Percentiles rank a stretch among this genome's conserved stretches.
phyloP scores from a whole-genome alignment of 2,888 invertebrate species.

The Priocnemis perturbator region DNA sequence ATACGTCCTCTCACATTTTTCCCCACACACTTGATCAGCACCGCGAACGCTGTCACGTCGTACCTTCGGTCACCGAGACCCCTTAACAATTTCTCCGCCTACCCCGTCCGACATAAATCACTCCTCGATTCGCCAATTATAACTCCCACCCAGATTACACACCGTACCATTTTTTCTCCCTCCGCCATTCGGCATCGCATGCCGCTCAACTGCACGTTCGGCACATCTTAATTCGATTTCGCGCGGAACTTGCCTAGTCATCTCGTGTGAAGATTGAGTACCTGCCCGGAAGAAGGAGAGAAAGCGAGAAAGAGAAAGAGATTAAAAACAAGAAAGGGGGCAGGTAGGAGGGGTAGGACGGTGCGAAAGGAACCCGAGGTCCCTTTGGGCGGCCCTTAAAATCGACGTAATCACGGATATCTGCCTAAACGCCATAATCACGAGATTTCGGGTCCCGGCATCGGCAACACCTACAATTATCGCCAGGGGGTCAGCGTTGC shows the following conservation, averaged over 20 bases:
- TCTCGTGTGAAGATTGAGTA: background rate
- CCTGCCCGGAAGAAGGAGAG: background rate
- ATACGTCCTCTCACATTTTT: no score
- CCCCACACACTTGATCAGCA: no score
- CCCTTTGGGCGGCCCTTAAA: conserved; percentile 24
- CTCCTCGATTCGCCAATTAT: conserved; percentile 3
- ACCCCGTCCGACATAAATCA: no score
- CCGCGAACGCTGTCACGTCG: no score
- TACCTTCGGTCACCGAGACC: no score
- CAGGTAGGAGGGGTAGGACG: background rate
- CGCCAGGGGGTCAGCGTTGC: conserved; percentile 43
- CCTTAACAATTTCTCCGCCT: no score
- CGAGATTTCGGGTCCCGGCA: conserved; percentile 55
- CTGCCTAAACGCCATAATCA: conserved; percentile 66
- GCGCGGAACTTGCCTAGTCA: background rate
- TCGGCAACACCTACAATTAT: conserved; percentile 67
- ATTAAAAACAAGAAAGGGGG: background rate
- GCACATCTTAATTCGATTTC: conserved; percentile 14
- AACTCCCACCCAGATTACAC: background rate
- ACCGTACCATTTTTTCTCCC: background rate
- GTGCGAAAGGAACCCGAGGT: conserved; percentile 8
- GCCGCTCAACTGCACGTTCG: background rate
- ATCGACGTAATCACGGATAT: conserved; percentile 58
- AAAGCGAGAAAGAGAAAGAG: background rate
- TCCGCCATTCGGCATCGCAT: background rate